Base-by-base conservation (phyloP, 92 coral and sea anemone genomes). In the Chrysogorgia sp. region DNA sequence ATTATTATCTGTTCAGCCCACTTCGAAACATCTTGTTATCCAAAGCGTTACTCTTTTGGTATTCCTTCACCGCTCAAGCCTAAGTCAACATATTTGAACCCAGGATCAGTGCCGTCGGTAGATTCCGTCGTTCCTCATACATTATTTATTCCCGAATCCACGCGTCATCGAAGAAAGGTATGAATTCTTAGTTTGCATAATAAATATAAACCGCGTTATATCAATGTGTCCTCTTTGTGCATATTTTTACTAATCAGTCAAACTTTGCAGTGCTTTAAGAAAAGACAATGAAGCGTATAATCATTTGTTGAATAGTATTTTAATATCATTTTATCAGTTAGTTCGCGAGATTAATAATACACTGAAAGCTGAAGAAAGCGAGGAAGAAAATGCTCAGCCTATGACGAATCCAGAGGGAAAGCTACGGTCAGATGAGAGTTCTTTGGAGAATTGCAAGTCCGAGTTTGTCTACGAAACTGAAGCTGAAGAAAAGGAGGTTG, bases 1-100 rank as follows among this genome's bases (percentile, higher is more conserved):
- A n/a, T n/a, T 29, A 55, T 49, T 69, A 52, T 69, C 14, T 45
- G 76, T 13, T 69, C 76, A 31, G 74, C 57, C 17, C 74, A 67
- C 22, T 37, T 67, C 30, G 74, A 67, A 28, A 29, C 74, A 2
- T 67, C 56, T 23, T 69, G 76, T 34, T 69, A 69, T 47, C 60
- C 76, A 33, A 59, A 69, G 60, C 28, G 76, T 13, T 69, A n/a
- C 47, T 69, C 60, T 20, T 23, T 69, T 25, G 43, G 48, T n/a
- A 69, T 69, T 40, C 76, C 76, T n/a, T 49, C 43, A 7, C 9
- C 23, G 43, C 34, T 69, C 40, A 47, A 52, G 48, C 76, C 76
- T 1, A 47, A 24, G 23, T 49, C 76, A n/a, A 69, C 32, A 48
- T 69, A 69, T 47, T 47, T 69, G 20, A 69, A 45, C 17, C 76